Percentiles rank a stretch among this genome's conserved stretches.
phyloP scores from a whole-genome alignment of 2,888 invertebrate genomes.

The Stenotaenia linearis region DNA sequence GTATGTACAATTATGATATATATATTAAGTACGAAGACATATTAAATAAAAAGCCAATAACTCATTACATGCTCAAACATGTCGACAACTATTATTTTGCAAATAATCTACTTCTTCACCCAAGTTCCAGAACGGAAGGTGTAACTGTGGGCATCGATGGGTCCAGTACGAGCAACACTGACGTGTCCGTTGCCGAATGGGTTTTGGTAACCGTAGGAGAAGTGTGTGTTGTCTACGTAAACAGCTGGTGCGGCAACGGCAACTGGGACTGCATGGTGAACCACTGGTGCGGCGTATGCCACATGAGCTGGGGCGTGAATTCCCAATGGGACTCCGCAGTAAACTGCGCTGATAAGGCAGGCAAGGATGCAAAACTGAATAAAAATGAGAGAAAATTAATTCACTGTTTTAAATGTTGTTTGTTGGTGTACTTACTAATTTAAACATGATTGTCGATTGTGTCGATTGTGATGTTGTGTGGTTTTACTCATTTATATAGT shows the following conservation, averaged over 20 bases:
- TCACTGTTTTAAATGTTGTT: neutral
- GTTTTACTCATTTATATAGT: neutral
- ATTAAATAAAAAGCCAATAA: neutral
- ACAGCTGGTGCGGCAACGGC: neutral
- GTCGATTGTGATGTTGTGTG: neutral
- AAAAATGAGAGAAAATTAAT: neutral
- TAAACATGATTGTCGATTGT: neutral
- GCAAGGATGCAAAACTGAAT: constrained; percentile 3
- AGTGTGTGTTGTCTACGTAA: constrained; percentile 24
- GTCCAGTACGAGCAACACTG: constrained; percentile 18
- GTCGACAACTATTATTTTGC: neutral
- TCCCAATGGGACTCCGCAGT: neutral
- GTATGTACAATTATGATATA: constrained; percentile 10
- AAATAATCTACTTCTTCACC: neutral
- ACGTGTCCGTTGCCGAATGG: constrained; percentile 28
- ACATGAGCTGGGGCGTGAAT: neutral
- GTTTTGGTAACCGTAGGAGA: constrained; percentile 21
- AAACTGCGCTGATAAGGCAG: neutral
- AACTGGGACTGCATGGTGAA: neutral
- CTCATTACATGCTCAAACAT: neutral
- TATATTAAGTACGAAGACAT: constrained; percentile 2
- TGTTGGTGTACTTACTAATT: neutral
- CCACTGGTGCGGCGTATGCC: neutral
- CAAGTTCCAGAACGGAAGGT: constrained; percentile 21
- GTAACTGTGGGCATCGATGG: constrained; percentile 26